Base-by-base conservation (phyloP, 2,797 vertebrate genomes). In the Molossus alvarezi region DNA sequence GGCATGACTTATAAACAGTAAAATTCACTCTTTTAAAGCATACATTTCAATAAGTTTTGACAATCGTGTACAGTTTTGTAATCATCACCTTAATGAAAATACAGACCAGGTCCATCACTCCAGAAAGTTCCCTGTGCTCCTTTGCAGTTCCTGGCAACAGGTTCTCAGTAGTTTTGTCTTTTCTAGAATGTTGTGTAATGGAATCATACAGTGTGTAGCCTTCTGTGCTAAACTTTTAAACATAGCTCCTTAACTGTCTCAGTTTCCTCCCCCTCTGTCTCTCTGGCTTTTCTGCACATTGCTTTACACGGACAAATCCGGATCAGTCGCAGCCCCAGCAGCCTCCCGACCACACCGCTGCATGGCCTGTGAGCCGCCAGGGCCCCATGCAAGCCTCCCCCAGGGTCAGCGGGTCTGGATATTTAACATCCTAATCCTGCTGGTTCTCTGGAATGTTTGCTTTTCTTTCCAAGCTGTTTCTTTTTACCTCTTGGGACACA, bases 261-360 rank as follows among this genome's bases (percentile, higher is more conserved):
- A 5, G 41, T 25, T 95, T 92, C 69, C 69, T 89, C 71, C 87
- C 73, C 85, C 37, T 55, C 29, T 85, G 51, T 80, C 65, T 81
- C n/a, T 57, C 71, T 29, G 73, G 48, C 85, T 80, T 88, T 77
- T 69, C 81, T 67, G 79, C 23, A 41, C 57, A 84, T 62, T 81
- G 81, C 77, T 97, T 95, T 92, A 45, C 72, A 81, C 77, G 93
- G 93, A 72, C 90, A 94, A 92, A 62, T 62, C 41, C 15, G 20
- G n/a, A 14, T 10, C 11, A 10, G 21, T 18, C 2, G 57, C 51
- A 4, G 41, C 8, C 69, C 25, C 64, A 1, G 23, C 27, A 6
- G n/a, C 33, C 33, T 53, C 65, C 45, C 27, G n/a, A 3, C 27
- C 18, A 21, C 23, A 51, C 45, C 17, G 1, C 64, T 3, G 27